Evolutionary conservation across 2,888 invertebrate genomes (phyloP).

Genomic region (Dascillus cervinus): DNA sequence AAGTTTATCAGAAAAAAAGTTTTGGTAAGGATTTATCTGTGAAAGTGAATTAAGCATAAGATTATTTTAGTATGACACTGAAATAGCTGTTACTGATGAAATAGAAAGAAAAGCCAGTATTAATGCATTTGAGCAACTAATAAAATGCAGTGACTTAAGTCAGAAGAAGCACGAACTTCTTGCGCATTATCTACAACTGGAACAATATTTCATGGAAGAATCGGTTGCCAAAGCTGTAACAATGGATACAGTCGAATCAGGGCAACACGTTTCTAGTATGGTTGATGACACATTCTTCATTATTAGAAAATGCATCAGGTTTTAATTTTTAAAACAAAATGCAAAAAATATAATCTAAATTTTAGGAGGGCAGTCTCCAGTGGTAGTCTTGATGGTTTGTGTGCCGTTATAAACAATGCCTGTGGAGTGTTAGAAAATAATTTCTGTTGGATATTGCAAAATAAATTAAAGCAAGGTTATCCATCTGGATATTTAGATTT

Average conservation of each 20-base stretch:
- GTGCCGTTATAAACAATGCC: constrained; percentile 93
- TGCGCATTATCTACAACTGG: constrained; percentile 82
- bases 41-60: constrained; percentile 7
- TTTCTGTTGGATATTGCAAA: constrained; percentile 65
- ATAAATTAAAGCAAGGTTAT: constrained; percentile 69
- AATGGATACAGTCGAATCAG: constrained; percentile 67
- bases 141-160: constrained; percentile 65
- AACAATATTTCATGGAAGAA: constrained; percentile 92
- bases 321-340: constrained; percentile 24
- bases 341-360: too few species aligned
- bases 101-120: constrained; percentile 43
- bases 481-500: constrained; percentile 71
- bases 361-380: constrained; percentile 79
- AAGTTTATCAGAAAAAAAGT: constrained; percentile 75
- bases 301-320: constrained; percentile 88
- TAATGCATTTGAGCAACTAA: constrained; percentile 54
- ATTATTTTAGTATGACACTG: constrained; percentile 51
- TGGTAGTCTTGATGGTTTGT: constrained; percentile 90
- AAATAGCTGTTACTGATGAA: constrained; percentile 49
- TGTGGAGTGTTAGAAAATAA: constrained; percentile 80
- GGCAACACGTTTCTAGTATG: constrained; percentile 78
- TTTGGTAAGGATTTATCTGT: constrained; percentile 46
- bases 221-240: constrained; percentile 86
- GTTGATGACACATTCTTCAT: constrained; percentile 98
- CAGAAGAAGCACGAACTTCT: constrained; percentile 75